Evolutionary conservation across 2,888 invertebrate genomes (phyloP), one percentile per base, ranked within the genome.

Genomic region (Frankliniella intonsa): DNA sequence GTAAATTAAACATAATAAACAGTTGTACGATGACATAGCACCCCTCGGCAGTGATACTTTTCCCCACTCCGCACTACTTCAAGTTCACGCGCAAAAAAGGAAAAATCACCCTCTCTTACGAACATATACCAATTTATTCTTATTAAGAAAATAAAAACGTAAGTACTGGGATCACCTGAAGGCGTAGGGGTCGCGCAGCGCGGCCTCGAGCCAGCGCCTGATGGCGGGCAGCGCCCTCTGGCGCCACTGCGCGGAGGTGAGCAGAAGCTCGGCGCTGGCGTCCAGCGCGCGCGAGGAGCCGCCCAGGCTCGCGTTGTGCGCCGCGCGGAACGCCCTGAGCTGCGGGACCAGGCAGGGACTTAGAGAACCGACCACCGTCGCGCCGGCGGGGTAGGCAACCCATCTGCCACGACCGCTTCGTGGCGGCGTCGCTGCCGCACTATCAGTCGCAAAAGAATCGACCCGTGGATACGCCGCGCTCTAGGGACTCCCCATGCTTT

Each of bases 1-100:
- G 69, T 76, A 76, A 76, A 76, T 76, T 76, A 25, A 25, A 55
- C 38, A 38, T 19, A 55, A 76, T 76, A 76, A 76, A 76, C 69
- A 22, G 69, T 76, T 25, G 69, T 22, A 76, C 25, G 69, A 76
- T 76, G 69, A 76, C 69, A 76, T 76, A 76, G 69, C 12, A 76
- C 69, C 55, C 2, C 38, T 5, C 14, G 14, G 55, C 55, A 19
- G 7, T 55, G 14, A 55, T 55, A 14, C 11, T 7, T 55, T 17
- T 17, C 55, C 55, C 55, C 17, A 51, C 12, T 12, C 51, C n/a
- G n/a, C n/a, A n/a, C n/a, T n/a, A n/a, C n/a, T n/a, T n/a, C n/a
- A n/a, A n/a, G n/a, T n/a, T n/a, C n/a, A 38, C 38, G 38, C 38
- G 38, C 38, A n/a, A n/a, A n/a, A n/a, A n/a, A n/a, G n/a, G n/a